phyloP scores from a whole-genome alignment of 2,888 invertebrate genomes.

The Dyspetes luteomarginatus region DNA sequence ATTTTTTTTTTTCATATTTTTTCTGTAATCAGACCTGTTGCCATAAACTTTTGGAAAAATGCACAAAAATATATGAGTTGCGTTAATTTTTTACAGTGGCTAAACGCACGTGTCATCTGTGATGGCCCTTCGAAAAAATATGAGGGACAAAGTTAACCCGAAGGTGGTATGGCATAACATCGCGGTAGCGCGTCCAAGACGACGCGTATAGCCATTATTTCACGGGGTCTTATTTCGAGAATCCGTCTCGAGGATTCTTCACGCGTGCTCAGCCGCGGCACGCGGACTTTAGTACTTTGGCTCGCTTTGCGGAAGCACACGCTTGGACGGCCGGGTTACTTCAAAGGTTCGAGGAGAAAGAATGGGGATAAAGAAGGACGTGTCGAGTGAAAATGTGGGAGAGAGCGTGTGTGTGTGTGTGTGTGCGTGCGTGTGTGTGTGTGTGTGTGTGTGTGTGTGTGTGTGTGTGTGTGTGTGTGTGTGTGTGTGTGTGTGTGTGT shows the following conservation, averaged over 20 bases:
- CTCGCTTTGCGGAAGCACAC: constrained; percentile 74
- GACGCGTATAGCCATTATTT: constrained; percentile 73
- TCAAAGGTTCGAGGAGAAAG: constrained; percentile 71
- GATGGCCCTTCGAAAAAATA: too few relatives aligned
- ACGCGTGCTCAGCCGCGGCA: constrained; percentile 70
- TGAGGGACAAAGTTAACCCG: constrained; percentile 62
- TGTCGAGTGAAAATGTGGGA: constrained; percentile 15
- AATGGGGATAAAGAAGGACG: constrained; percentile 65
- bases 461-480: too few relatives aligned
- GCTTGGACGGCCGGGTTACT: constrained; percentile 71
- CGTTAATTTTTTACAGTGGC: too few relatives aligned
- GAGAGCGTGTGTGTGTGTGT: neutral
- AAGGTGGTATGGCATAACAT: constrained; percentile 60
- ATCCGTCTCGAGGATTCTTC: constrained; percentile 72
- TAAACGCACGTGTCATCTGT: too few relatives aligned
- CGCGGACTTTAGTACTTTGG: constrained; percentile 65
- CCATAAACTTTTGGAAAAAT: too few relatives aligned
- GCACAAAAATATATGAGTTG: too few relatives aligned
- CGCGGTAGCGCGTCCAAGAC: constrained; percentile 67
- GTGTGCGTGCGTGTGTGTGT: constrained; percentile 13
- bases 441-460: neutral
- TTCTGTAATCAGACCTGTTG: too few relatives aligned
- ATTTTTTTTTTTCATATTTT: too few relatives aligned
- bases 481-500: too few relatives aligned
- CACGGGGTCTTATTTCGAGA: constrained; percentile 74